Evolutionary conservation across 2,888 invertebrate species (phyloP), one percentile per base, ranked within the genome.

Genomic region (Caenorhabditis sp.): DNA sequence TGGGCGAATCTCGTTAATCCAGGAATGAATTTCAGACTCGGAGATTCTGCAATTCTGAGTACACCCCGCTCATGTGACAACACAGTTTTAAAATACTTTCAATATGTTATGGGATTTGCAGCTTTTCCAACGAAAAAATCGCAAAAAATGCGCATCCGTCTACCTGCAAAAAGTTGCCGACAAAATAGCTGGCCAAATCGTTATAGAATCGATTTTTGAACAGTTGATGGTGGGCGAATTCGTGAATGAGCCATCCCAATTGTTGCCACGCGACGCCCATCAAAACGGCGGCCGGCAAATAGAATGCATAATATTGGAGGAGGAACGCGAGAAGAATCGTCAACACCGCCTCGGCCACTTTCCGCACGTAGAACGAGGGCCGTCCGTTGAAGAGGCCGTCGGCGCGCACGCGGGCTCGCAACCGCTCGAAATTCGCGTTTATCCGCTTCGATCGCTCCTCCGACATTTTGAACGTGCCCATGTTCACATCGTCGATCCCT

Each of bases 191-290:
- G 27, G 79, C 78, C 46, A 82, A 56, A 56, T 84, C 83, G 55
- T 84, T 84, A 56, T 81, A 81, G 58, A 59, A 79, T 39, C 76
- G 80, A 41, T 80, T 81, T 63, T 84, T 84, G 77, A 88, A 88
- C 35, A 88, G 78, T 30, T 88, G 87, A 72, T 88, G 87, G 70
- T 88, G 88, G 26, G 86, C 82, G 46, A 86, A 87, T 65, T 88
- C 87, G 63, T 81, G 81, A 17, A 83, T 72, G 8, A 81, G 55
- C 81, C 81, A 81, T 37, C 81, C 87, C 15, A 87, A 68, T 30
- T 88, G 88, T 46, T 88, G 88, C 88, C 88, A 88, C 5, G 87
- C 84, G 43, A 88, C 71, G 8, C 88, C 88, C 87, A 87, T 85
- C 32, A 85, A 55, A 46, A 88, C 62, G 3, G 88, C 88, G 4